phyloP scores from a whole-genome alignment of 2,113 vertebrate species.

The Electrona antarctica region DNA sequence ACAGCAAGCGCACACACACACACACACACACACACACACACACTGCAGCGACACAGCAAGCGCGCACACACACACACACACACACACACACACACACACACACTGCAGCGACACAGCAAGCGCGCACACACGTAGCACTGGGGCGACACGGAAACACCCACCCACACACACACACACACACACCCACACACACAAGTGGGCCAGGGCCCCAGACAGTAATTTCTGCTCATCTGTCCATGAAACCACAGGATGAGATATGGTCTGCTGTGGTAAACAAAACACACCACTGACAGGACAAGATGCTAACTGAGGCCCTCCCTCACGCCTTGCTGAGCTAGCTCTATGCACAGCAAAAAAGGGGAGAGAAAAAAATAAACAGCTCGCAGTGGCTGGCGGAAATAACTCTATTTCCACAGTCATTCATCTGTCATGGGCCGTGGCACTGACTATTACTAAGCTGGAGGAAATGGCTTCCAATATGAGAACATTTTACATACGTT shows the following conservation, averaged over 20 bases:
- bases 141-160: background rate
- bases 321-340: slow-evolving; percentile 12
- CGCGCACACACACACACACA: background rate
- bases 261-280: slow-evolving; percentile 41
- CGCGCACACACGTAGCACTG: background rate
- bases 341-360: slow-evolving; percentile 12
- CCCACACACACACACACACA: background rate
- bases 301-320: background rate
- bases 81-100: background rate
- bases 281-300: slow-evolving; percentile 3
- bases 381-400: slow-evolving; percentile 1
- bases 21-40: slow-evolving; percentile 7
- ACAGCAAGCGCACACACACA: background rate
- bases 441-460: too few species aligned
- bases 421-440: too few species aligned
- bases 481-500: too few species aligned
- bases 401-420: too few species aligned
- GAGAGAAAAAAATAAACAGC: background rate
- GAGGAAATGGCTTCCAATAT: too few species aligned
- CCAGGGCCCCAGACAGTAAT: slow-evolving; percentile 21
- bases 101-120: background rate
- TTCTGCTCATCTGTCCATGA: slow-evolving; percentile 29
- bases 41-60: background rate
- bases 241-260: slow-evolving; percentile 53
- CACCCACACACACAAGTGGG: too few species aligned